phyloP scores from a whole-genome alignment of 2,888 invertebrate species.

The Phragmatobia fuliginosa region DNA sequence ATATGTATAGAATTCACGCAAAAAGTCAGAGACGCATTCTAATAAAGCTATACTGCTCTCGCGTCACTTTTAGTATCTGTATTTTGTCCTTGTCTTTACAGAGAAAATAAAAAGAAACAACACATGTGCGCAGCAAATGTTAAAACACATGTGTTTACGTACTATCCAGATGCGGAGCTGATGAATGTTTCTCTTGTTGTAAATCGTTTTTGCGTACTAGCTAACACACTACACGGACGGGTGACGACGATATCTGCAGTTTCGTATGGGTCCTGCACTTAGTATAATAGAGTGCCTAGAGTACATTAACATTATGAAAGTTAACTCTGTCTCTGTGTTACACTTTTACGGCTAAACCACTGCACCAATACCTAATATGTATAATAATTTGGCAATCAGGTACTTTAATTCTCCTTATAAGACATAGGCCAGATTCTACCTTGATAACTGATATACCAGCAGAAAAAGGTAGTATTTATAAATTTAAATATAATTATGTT shows the following conservation, averaged over 20 bases:
- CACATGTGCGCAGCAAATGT: slow-evolving; percentile 53
- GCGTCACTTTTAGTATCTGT: slow-evolving; percentile 19
- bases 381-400: no score
- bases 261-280: background rate
- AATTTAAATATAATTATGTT: background rate
- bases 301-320: no score
- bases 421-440: no score
- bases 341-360: no score
- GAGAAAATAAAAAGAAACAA: slow-evolving; percentile 41
- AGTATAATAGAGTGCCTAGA: no score
- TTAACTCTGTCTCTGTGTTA: no score
- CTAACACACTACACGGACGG: background rate
- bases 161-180: slow-evolving; percentile 7
- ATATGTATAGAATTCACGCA: background rate
- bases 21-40: background rate
- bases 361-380: no score
- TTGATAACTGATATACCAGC: no score
- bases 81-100: slow-evolving; percentile 30
- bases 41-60: background rate
- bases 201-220: background rate
- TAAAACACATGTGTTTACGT: slow-evolving; percentile 35
- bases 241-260: background rate
- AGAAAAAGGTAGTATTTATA: no score
- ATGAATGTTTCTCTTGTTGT: slow-evolving; percentile 1
- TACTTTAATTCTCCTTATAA: no score